A percentile compares a stretch with the other conserved stretches of the same genome.
phyloP scores from a whole-genome alignment of 1,140 invertebrate species.

The Musca vetustissima region DNA sequence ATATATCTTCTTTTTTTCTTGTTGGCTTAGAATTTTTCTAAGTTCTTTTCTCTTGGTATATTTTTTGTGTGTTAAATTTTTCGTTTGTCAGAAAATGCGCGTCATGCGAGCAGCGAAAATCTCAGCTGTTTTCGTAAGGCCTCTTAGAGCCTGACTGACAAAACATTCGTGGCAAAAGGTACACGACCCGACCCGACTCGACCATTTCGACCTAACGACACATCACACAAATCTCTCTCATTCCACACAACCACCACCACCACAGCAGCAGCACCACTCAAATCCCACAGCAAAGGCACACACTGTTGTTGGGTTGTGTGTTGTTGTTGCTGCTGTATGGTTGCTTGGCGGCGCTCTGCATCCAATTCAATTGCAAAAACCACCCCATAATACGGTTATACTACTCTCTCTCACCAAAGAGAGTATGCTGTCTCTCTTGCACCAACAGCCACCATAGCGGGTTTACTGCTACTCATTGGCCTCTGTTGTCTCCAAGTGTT shows the following conservation, averaged over 20 bases:
- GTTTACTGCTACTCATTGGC: constrained; percentile 9
- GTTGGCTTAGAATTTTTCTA: constrained; percentile 18
- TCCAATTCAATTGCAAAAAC: constrained; percentile 9
- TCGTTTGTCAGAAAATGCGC: constrained; percentile 35
- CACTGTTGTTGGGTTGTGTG: neutral
- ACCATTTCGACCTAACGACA: constrained; percentile 57
- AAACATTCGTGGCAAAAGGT: constrained; percentile 58
- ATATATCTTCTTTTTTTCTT: neutral
- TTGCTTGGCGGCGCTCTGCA: too few species aligned
- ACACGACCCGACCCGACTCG: constrained; percentile 58
- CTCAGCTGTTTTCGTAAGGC: constrained; percentile 56
- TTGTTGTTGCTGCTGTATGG: neutral
- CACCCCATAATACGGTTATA: neutral
- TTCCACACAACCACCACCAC: too few species aligned
- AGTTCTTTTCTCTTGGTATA: constrained; percentile 29
- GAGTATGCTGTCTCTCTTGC: constrained; percentile 21
- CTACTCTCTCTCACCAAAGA: neutral
- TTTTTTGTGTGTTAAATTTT: constrained; percentile 30
- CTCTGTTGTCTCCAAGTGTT: neutral
- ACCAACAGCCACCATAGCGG: constrained; percentile 24
- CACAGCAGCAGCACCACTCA: too few species aligned
- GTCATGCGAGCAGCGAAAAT: constrained; percentile 54
- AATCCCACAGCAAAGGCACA: constrained; percentile 29
- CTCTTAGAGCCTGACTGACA: constrained; percentile 57
- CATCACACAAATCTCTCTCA: constrained; percentile 56